These are phyloP conservation scores for Sander vitreus DNA, from an alignment of 2,113 vertebrate species.

Conservation along the genomic window DNA sequence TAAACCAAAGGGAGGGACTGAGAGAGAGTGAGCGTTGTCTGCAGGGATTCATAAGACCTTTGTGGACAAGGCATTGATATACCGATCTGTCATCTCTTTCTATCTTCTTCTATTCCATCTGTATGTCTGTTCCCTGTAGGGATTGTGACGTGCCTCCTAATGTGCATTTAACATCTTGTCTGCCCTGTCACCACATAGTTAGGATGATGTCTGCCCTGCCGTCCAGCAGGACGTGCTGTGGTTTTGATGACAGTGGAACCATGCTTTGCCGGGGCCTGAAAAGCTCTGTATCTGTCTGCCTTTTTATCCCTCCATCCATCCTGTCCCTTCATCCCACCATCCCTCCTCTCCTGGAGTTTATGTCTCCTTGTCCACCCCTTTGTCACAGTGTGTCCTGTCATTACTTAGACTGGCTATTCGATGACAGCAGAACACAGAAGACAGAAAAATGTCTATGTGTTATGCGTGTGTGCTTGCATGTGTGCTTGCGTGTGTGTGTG, in stretches of 20 bases:
- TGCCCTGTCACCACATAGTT: slow-evolving; percentile 70
- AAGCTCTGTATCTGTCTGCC: slow-evolving; percentile 63
- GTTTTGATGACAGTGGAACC: slow-evolving; percentile 64
- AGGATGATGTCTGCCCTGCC: slow-evolving; percentile 59
- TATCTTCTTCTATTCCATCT: slow-evolving; percentile 56
- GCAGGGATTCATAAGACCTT: slow-evolving; percentile 43
- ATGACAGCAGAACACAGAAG: slow-evolving; percentile 56
- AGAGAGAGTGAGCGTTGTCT: slow-evolving; percentile 6
- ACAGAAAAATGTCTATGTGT: slow-evolving; percentile 20
- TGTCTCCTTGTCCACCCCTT: slow-evolving; percentile 40
- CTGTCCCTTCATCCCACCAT: slow-evolving; percentile 54
- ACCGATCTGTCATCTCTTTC: slow-evolving; percentile 65
- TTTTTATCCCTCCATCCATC: slow-evolving; percentile 66
- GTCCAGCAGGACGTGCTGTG: slow-evolving; percentile 50
- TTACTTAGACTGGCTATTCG: slow-evolving; percentile 59
- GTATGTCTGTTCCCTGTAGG: slow-evolving; percentile 50
- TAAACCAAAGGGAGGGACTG: slow-evolving; percentile 29
- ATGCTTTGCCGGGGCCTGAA: slow-evolving; percentile 44
- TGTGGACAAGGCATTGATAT: slow-evolving; percentile 64
- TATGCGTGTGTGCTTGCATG: neutral
- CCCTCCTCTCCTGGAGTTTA: slow-evolving; percentile 58
- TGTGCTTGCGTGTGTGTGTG: neutral
- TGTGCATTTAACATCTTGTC: slow-evolving; percentile 74
- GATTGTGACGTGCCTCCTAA: slow-evolving; percentile 53
- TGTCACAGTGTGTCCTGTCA: slow-evolving; percentile 70